phyloP scores from a whole-genome alignment of 2,888 invertebrate genomes.

The Rotaria magnacalcarata region DNA sequence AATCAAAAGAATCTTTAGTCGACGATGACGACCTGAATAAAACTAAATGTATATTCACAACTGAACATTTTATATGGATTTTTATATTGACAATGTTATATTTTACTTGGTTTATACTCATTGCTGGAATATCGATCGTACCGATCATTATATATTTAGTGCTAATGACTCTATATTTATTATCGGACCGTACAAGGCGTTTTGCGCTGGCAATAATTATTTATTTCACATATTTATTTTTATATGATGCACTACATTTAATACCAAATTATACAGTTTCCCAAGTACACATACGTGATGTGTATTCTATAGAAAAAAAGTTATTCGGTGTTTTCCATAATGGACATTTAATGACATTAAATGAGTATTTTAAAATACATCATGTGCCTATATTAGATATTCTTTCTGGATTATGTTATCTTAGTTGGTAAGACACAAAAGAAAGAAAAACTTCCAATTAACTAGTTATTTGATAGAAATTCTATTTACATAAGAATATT shows the following conservation, averaged over 20 bases:
- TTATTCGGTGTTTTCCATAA: neutral
- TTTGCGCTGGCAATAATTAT: neutral
- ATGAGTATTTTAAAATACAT: constrained; percentile 25
- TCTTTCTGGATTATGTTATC: constrained; percentile 1
- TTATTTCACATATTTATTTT: constrained; percentile 11
- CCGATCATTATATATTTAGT: neutral
- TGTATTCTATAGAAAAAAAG: constrained; percentile 19
- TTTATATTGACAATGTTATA: neutral
- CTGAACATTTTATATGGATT: neutral
- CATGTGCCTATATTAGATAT: constrained; percentile 13
- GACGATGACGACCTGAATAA: neutral
- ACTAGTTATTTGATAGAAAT: too few species aligned
- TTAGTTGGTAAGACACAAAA: neutral
- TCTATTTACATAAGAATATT: too few species aligned
- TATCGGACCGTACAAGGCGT: neutral
- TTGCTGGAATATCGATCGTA: neutral
- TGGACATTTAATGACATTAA: neutral
- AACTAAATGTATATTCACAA: neutral
- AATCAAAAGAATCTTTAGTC: neutral
- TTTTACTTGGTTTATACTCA: constrained; percentile 13
- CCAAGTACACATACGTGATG: neutral
- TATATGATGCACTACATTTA: constrained; percentile 30
- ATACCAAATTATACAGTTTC: constrained; percentile 31
- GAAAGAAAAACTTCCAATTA: too few species aligned
- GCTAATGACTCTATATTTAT: neutral